Conservation (phyloP, 1,140 invertebrate genomes). For the Campodea augens region DNA sequence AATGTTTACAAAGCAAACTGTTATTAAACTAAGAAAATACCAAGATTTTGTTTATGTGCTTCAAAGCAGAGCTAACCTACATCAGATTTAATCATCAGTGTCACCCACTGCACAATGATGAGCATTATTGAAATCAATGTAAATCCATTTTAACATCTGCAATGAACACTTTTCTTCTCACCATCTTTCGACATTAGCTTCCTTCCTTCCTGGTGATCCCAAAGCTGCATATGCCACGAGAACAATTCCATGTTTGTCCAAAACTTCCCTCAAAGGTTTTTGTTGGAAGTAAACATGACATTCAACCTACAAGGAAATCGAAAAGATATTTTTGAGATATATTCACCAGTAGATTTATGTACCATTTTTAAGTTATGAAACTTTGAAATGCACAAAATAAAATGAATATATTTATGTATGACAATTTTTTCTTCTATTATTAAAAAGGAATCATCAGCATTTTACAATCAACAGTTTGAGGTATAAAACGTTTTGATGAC, state of each 20-base stretch:
- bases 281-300: slow-evolving; percentile 69
- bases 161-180: not conserved
- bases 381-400: too few relatives aligned
- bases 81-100: not conserved
- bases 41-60: not conserved
- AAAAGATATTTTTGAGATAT: too few relatives aligned
- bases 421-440: too few relatives aligned
- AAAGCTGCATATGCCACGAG: slow-evolving; percentile 69
- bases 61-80: not conserved
- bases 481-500: too few relatives aligned
- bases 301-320: slow-evolving; percentile 58
- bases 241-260: slow-evolving; percentile 43
- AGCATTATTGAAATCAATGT: not conserved
- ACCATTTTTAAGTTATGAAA: too few relatives aligned
- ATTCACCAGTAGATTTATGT: too few relatives aligned
- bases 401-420: too few relatives aligned
- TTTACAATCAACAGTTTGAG: too few relatives aligned
- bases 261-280: slow-evolving; percentile 47
- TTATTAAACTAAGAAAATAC: too few relatives aligned
- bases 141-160: not conserved
- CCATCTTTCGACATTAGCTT: not conserved
- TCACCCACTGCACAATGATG: not conserved
- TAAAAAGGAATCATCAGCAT: too few relatives aligned
- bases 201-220: slow-evolving; percentile 39
- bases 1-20: too few relatives aligned